Evolutionary conservation across 92 coral and sea anemone genomes (phyloP).

Genomic region (Desmophyllum pertusum): DNA sequence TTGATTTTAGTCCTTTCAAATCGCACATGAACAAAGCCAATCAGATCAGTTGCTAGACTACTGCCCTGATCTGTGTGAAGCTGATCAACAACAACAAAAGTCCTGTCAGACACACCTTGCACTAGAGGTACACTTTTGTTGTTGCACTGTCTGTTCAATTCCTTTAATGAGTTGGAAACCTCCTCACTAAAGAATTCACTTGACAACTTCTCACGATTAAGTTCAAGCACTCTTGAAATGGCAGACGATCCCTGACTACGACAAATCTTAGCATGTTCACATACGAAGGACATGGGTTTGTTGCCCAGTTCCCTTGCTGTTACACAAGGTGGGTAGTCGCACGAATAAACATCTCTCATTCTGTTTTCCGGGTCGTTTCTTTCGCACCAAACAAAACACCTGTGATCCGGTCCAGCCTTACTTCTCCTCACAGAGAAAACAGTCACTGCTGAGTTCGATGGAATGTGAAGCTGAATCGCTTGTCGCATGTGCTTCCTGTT

Average conservation of each 20-base stretch:
- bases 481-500: slow-evolving; percentile 58
- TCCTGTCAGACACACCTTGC: slow-evolving; percentile 77
- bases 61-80: slow-evolving; percentile 61
- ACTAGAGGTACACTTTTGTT: slow-evolving; percentile 75
- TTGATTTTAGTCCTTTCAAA: slow-evolving; percentile 84
- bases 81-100: slow-evolving; percentile 87
- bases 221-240: slow-evolving; percentile 67
- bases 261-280: slow-evolving; percentile 88
- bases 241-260: slow-evolving; percentile 31
- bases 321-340: slow-evolving; percentile 85
- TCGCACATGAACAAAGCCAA: slow-evolving; percentile 89
- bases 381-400: slow-evolving; percentile 84
- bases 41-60: slow-evolving; percentile 47
- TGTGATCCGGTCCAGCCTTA: slow-evolving; percentile 85
- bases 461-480: slow-evolving; percentile 81
- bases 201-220: slow-evolving; percentile 52
- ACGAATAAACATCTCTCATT: slow-evolving; percentile 47
- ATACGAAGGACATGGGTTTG: slow-evolving; percentile 53
- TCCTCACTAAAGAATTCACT: slow-evolving; percentile 53
- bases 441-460: slow-evolving; percentile 50
- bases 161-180: slow-evolving; percentile 65
- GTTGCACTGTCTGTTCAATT: slow-evolving; percentile 58
- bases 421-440: slow-evolving; percentile 85
- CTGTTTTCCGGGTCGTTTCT: slow-evolving; percentile 7
- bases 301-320: slow-evolving; percentile 74